Evolutionary conservation across 2,888 invertebrate genomes (phyloP).

Genomic region (Blastobasis adustella): DNA sequence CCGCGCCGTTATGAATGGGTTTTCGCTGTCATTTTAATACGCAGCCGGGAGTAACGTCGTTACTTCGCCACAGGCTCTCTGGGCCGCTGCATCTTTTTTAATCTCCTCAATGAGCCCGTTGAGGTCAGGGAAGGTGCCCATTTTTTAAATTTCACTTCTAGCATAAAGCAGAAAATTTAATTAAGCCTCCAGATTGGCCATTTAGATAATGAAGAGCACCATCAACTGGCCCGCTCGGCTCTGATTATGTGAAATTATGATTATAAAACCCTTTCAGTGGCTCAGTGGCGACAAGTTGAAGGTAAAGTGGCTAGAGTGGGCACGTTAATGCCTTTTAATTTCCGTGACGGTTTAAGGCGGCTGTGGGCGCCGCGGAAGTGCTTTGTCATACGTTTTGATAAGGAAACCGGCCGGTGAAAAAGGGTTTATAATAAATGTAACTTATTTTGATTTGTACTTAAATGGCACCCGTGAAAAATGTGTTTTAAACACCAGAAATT

Average conservation of each 20-base stretch:
- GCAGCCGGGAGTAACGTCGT: no score
- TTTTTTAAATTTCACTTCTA: constrained; percentile 31
- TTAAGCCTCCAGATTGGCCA: constrained; percentile 48
- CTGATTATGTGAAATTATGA: constrained; percentile 32
- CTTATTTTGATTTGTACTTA: no score
- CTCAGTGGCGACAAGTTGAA: constrained; percentile 21
- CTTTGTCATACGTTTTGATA: no score
- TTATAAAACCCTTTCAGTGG: constrained; percentile 28
- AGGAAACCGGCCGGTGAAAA: no score
- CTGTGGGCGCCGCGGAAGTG: no score
- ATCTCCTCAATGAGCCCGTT: constrained; percentile 5
- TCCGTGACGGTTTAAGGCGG: neutral
- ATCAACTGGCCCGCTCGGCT: constrained; percentile 22
- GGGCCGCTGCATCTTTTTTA: constrained; percentile 4
- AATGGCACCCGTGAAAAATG: no score
- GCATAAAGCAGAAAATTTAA: constrained; percentile 43
- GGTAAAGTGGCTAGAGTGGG: neutral
- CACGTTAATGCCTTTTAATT: constrained; percentile 14
- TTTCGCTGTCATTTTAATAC: no score
- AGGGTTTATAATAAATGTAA: no score
- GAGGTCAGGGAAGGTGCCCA: constrained; percentile 18
- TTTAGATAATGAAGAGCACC: constrained; percentile 37
- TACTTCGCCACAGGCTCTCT: no score
- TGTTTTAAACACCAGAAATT: no score
- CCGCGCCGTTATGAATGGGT: no score